Base-by-base conservation (phyloP, 2,888 invertebrate species). In the Morpho deidamia region DNA sequence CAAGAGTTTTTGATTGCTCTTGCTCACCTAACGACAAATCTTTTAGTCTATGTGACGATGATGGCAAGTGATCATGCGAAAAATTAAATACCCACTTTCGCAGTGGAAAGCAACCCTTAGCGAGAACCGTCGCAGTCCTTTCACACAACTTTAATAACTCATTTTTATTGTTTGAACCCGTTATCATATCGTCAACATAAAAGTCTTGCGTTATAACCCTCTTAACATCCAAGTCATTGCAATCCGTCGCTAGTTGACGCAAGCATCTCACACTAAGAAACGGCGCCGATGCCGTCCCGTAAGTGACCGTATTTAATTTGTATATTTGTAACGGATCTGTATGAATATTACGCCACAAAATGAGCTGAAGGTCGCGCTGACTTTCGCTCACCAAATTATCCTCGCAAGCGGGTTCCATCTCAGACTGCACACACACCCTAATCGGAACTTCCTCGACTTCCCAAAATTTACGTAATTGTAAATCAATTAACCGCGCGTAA, bases 221-320 rank as follows among this genome's bases (percentile, higher is more conserved):
- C 44, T 40, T 70, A 63, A 14, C 43, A 23, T 10, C 9, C 2
- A 7, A 33, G 43, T 32, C 43, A 40, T 10, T 40, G 8, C 40
- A 40, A 1, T 40, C 40, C n/a, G n/a, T n/a, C 1, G 40, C 71
- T 5, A 75, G 39, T 55, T 71, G 70, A 34, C 60, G 55, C 1
- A 73, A 9, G 38, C 69, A 70, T 8, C 71, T 55, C 11, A 64
- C 64, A 39, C 67, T 68, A 8, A 71, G 55, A 48, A 59, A 74
- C 0, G 73, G 70, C 34, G 72, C 72, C 1, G 70, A 66, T 0
- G 69, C 61, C 1, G 65, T 67, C 7, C 60, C 57, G 45, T 69
- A 72, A 1, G 56, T 56, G 0, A 58, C 56, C 5, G 59, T 56
- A 39, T 62, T 58, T 8, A 56, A 44, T 23, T 45, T 64, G 44